Base-by-base conservation (phyloP, 1,140 invertebrate species). In the Zelostemma sp. region DNA sequence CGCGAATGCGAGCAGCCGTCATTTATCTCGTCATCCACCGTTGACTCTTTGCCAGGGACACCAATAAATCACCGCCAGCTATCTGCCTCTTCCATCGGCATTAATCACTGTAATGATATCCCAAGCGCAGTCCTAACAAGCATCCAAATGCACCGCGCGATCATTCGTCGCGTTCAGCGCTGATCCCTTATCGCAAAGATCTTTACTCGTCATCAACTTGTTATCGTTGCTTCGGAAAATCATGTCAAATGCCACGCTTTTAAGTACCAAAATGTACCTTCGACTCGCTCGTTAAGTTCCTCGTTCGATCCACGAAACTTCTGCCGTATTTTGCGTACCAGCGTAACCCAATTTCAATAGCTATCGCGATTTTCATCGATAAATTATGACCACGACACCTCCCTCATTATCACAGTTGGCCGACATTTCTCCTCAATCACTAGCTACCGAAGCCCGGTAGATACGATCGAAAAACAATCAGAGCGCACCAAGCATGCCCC, bases 91-190 rank as follows among this genome's bases (percentile, higher is more conserved):
- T 76, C 76, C 77, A 84, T 84, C 83, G 76, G 77, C 83, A 85
- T 85, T 85, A 84, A 85, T 85, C 82, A 84, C 81, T 78, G 77
- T 85, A 85, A 83, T 83, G 81, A 83, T 81, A 73, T 72, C 54
- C 70, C 70, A 67, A 68, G 64, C 47, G 51, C 56, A 9, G 33
- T 54, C 59, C 45, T 68, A 77, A 73, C 71, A 74, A 76, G 74
- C 55, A 74, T 76, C 73, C 74, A 75, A 75, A 78, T 77, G 76
- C 73, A 69, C 45, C 67, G 64, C 54, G 72, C 53, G 68, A 61
- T 59, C 54, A 54, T 57, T 56, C 50, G 63, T 65, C 66, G 77
- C 69, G 60, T 68, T 73, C 73, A 65, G 45, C 64, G 48, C 69
- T 70, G 73, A 76, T 79, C 71, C 67, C 62, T 73, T 80, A 80